A percentile compares a stretch with the other conserved stretches of the same genome.
Evolutionary conservation across 2,797 vertebrate genomes (phyloP).

Genomic region (Caiman crocodilus): DNA sequence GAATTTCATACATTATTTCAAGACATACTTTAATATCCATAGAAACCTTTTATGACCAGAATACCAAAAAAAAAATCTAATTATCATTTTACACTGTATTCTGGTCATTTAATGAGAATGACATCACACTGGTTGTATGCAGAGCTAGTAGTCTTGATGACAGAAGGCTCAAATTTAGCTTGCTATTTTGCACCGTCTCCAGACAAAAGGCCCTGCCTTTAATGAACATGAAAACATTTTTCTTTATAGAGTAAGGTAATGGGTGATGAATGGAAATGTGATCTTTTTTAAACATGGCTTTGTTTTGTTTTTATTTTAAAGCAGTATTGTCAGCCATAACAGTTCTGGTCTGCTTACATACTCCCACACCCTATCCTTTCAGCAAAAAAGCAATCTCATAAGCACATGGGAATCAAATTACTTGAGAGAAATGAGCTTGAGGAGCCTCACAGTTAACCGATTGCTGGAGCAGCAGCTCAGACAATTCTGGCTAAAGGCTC

Average conservation of each 20-base stretch:
- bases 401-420: conserved; percentile 82
- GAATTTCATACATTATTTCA: conserved; percentile 4
- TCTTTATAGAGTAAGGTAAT: conserved; percentile 18
- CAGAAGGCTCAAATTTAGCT: not conserved
- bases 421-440: conserved; percentile 81
- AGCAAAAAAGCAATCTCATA: conserved; percentile 78
- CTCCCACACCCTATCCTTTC: conserved; percentile 15
- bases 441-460: conserved; percentile 78
- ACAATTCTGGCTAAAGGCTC: conserved; percentile 83
- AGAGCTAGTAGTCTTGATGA: not conserved
- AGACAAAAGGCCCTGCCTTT: conserved; percentile 41
- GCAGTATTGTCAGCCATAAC: conserved; percentile 41
- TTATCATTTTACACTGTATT: not conserved
- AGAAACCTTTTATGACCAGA: not conserved
- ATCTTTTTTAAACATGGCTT: not conserved
- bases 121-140: not conserved
- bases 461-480: conserved; percentile 79
- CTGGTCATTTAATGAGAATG: not conserved
- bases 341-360: not conserved
- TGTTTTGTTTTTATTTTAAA: conserved; percentile 38
- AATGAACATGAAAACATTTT: not conserved
- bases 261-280: not conserved
- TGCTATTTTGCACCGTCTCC: conserved; percentile 27
- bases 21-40: not conserved
- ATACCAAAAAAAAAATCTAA: accelerated